phyloP scores from a whole-genome alignment of 1,140 invertebrate species.

The Aricia agestis region DNA sequence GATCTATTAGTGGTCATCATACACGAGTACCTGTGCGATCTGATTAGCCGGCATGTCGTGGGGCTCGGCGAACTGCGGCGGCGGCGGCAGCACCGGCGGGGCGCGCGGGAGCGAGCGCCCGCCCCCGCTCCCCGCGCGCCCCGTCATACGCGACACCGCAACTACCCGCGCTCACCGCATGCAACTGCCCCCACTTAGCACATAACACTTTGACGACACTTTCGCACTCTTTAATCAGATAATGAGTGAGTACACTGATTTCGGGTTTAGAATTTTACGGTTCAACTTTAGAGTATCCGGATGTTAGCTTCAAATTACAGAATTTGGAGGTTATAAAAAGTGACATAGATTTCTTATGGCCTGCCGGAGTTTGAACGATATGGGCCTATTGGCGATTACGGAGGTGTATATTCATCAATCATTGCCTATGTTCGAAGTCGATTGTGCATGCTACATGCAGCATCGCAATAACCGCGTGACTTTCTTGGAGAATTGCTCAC shows the following conservation, averaged over 20 bases:
- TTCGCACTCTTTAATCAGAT: background rate
- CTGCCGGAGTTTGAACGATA: too few relatives aligned
- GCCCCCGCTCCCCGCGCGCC: slow-evolving; percentile 67
- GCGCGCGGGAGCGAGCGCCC: slow-evolving; percentile 68
- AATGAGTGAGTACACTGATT: too few relatives aligned
- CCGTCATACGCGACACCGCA: slow-evolving; percentile 54
- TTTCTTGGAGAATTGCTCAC: too few relatives aligned
- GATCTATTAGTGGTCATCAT: slow-evolving; percentile 35
- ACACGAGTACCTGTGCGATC: slow-evolving; percentile 56
- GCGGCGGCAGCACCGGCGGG: slow-evolving; percentile 67
- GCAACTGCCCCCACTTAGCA: slow-evolving; percentile 20
- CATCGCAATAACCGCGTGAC: too few relatives aligned
- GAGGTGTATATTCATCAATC: too few relatives aligned
- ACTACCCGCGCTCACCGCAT: slow-evolving; percentile 27
- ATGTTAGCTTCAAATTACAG: too few relatives aligned
- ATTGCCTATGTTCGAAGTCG: too few relatives aligned
- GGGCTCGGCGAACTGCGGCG: slow-evolving; percentile 67
- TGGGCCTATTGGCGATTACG: too few relatives aligned
- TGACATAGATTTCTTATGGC: background rate
- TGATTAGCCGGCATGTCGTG: slow-evolving; percentile 67
- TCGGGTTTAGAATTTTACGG: too few relatives aligned
- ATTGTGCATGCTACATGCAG: too few relatives aligned
- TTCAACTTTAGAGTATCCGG: too few relatives aligned
- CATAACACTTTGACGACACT: slow-evolving; percentile 20
- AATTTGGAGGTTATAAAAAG: background rate